A percentile compares a stretch with the other conserved stretches of the same genome.
phyloP scores from a whole-genome alignment of 1,140 invertebrate species.

The Pissodes strobi region DNA sequence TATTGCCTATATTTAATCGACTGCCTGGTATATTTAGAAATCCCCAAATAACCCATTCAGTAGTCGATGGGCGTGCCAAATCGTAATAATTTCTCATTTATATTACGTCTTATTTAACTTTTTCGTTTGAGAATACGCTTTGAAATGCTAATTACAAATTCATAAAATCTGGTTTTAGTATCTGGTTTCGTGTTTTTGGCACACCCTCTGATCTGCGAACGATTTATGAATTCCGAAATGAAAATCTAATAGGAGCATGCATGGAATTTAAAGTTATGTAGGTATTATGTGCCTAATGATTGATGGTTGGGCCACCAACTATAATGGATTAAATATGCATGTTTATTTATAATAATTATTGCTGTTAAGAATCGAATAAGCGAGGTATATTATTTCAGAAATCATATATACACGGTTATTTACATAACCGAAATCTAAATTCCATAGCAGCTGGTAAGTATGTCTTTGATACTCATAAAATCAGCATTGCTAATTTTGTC shows the following conservation, averaged over 20 bases:
- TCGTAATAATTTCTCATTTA: neutral
- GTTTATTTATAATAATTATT: no score
- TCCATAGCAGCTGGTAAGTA: no score
- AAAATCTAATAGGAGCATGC: neutral
- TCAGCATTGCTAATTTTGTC: no score
- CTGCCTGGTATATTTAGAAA: slow-evolving; percentile 7
- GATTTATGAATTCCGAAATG: slow-evolving; percentile 5
- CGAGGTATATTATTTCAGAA: no score
- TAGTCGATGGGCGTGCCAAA: slow-evolving; percentile 10
- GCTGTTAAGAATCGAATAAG: no score
- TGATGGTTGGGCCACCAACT: no score
- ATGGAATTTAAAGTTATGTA: no score
- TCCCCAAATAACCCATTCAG: slow-evolving; percentile 15
- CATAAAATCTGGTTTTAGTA: slow-evolving; percentile 5
- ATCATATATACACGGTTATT: no score
- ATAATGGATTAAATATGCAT: no score
- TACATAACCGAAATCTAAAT: no score
- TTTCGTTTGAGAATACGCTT: neutral
- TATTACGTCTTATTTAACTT: neutral
- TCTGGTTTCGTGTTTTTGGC: slow-evolving; percentile 15
- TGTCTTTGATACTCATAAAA: no score
- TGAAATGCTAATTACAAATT: slow-evolving; percentile 5
- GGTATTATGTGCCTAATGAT: no score
- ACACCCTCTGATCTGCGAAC: neutral
- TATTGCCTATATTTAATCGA: slow-evolving; percentile 5